Base-by-base conservation (phyloP, 2,797 vertebrate species). In the Pelobates cultripes region DNA sequence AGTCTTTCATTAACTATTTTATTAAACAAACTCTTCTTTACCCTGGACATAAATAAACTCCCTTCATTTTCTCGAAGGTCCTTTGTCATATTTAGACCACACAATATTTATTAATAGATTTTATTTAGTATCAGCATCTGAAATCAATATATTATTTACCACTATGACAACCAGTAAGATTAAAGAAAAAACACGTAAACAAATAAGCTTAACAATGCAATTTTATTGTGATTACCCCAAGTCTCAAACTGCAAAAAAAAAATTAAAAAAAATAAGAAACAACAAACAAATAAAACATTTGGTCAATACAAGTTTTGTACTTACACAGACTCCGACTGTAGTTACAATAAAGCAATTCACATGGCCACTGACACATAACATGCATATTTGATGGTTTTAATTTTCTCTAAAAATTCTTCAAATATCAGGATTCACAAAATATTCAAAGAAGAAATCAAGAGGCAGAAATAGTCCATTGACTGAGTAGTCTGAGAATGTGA, bases 261-360 rank as follows among this genome's bases (percentile, higher is more conserved):
- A n/a, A n/a, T n/a, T n/a, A n/a, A n/a, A n/a, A n/a, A n/a, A 28
- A 74, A 67, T 43, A 15, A 51, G 10, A 51, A 51, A 5, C 47
- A 57, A 14, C 55, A 10, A 14, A 57, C 9, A 57, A 57, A 57
- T 15, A 57, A 57, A 57, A 57, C 85, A 87, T 90, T 91, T 86
- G 89, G 85, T 90, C 86, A 43, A 70, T 90, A 92, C 86, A 91
- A 87, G 73, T 84, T 79, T 84, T 90, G 84, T 55, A 78, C 44
- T 89, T 88, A 86, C 84, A 86, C 86, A 92, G 90, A 89, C 89
- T 92, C 91, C 91, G 90, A 85, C 90, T 86, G 85, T 85, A 80
- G 86, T 89, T 89, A 94, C 89, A 92, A 86, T 87, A 87, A 92
- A 90, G 88, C 88, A 87, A 88, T 89, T 91, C 92, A 93, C 91